These are phyloP conservation scores for Callyntrura guangdongensis DNA, from an alignment of 2,888 invertebrate species.

Conservation along the genomic window DNA sequence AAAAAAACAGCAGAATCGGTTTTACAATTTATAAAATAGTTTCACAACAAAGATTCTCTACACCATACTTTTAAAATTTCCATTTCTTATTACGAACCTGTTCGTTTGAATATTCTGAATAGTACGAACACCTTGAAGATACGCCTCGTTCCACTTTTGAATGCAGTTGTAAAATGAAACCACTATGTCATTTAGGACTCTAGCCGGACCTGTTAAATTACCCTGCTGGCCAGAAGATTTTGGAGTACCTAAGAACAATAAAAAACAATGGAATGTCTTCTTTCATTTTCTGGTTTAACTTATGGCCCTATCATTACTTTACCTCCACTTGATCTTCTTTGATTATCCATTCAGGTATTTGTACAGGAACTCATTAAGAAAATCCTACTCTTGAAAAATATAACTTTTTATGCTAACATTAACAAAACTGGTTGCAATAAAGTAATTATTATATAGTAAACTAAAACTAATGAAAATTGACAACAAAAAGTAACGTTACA, in stretches of 20 bases:
- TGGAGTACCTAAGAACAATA: slow-evolving; percentile 48
- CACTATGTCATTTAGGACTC: slow-evolving; percentile 80
- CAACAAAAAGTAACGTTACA: background rate
- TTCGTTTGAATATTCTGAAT: slow-evolving; percentile 76
- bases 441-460: background rate
- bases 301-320: background rate
- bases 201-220: slow-evolving; percentile 80
- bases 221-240: slow-evolving; percentile 79
- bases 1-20: slow-evolving; percentile 27
- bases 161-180: slow-evolving; percentile 79
- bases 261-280: background rate
- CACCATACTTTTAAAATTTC: too few relatives aligned
- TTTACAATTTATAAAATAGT: too few relatives aligned
- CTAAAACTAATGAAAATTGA: slow-evolving; percentile 10
- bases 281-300: background rate
- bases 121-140: slow-evolving; percentile 72
- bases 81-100: slow-evolving; percentile 58
- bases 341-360: slow-evolving; percentile 71
- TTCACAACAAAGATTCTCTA: too few relatives aligned
- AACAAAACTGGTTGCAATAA: background rate
- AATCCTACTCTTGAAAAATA: background rate
- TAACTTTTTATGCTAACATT: background rate
- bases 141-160: slow-evolving; percentile 81
- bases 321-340: slow-evolving; percentile 70
- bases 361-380: slow-evolving; percentile 11